These are phyloP conservation scores for Spilosoma lubricipeda DNA, from an alignment of 2,888 invertebrate species.

Conservation along the genomic window DNA sequence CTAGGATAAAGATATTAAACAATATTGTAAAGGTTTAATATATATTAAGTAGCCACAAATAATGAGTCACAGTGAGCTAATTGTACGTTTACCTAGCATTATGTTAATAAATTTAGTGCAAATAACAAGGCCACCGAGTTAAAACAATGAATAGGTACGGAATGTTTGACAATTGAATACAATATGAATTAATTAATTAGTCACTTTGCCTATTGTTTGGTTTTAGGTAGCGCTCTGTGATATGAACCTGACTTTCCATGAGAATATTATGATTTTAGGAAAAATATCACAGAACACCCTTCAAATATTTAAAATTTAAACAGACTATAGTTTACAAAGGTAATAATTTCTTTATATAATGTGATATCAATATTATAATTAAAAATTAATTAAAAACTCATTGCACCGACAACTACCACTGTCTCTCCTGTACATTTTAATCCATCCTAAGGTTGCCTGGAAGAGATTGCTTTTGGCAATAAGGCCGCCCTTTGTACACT, in stretches of 20 bases:
- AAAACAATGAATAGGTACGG: neutral
- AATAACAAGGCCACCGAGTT: constrained; percentile 3
- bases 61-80: neutral
- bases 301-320: neutral
- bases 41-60: neutral
- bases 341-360: neutral
- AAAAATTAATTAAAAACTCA: too few relatives aligned
- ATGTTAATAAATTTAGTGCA: neutral
- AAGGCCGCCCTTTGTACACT: too few relatives aligned
- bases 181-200: neutral
- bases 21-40: neutral
- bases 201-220: neutral
- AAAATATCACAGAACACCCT: neutral
- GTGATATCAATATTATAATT: neutral
- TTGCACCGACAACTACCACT: too few relatives aligned
- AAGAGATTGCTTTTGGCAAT: too few relatives aligned
- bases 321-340: neutral
- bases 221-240: neutral
- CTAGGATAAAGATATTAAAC: neutral
- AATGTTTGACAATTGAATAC: neutral
- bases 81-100: neutral
- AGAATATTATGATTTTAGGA: neutral
- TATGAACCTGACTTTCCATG: neutral
- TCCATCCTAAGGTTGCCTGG: too few relatives aligned
- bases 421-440: too few relatives aligned